phyloP scores from a whole-genome alignment of 2,797 vertebrate genomes.

The Geotrypetes seraphini region DNA sequence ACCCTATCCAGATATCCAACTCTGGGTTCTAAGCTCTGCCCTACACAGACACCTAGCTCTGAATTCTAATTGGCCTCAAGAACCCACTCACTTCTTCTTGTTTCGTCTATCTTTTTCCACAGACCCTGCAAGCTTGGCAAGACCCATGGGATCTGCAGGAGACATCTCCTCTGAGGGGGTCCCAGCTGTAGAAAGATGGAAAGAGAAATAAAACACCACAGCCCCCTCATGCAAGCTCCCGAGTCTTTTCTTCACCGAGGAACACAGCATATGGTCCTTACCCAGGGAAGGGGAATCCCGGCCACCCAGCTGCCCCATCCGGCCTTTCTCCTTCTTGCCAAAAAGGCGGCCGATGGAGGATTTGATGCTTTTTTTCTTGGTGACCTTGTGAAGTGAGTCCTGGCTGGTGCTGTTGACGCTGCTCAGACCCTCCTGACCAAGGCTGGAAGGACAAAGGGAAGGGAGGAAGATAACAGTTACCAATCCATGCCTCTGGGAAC shows the following conservation, averaged over 20 bases:
- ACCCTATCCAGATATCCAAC: not conserved
- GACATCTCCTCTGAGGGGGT: slow-evolving; percentile 76
- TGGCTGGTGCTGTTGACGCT: slow-evolving; percentile 68
- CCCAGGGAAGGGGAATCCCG: slow-evolving; percentile 71
- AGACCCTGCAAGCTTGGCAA: slow-evolving; percentile 75
- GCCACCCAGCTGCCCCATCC: slow-evolving; percentile 65
- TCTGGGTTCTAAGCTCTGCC: not conserved
- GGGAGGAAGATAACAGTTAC: too few species aligned
- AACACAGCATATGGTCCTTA: too few species aligned
- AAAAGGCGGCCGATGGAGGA: slow-evolving; percentile 82
- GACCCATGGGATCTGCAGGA: slow-evolving; percentile 68
- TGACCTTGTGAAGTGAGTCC: slow-evolving; percentile 80
- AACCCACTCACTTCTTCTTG: slow-evolving; percentile 76
- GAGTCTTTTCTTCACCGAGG: too few species aligned
- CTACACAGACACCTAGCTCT: not conserved
- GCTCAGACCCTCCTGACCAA: slow-evolving; percentile 29
- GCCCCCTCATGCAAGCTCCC: too few species aligned
- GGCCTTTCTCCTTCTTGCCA: slow-evolving; percentile 81
- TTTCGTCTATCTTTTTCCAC: slow-evolving; percentile 84
- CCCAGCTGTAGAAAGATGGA: slow-evolving; percentile 50
- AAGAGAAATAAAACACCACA: not conserved
- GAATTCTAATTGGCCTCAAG: too few species aligned
- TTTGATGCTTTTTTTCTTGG: slow-evolving; percentile 88
- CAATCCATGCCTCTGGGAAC: not conserved
- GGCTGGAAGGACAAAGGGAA: not conserved